Evolutionary conservation across 2,113 vertebrate genomes (phyloP).

Genomic region (Platycercus adscitus): DNA sequence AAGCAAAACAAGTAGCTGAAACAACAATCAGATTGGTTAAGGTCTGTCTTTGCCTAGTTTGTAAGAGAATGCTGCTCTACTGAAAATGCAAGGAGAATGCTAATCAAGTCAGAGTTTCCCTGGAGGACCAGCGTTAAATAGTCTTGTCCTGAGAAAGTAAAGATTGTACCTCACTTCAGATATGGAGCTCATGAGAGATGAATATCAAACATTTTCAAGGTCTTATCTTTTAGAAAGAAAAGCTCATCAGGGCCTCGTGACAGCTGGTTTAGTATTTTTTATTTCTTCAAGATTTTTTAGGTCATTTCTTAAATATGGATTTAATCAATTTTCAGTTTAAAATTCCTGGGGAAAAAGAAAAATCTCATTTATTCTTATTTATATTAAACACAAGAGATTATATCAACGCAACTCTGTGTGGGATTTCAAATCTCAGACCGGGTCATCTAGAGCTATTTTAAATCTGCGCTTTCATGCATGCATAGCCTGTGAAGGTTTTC

Average conservation of each 20-base stretch:
- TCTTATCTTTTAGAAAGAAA: conserved; percentile 15
- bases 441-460: neutral
- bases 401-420: neutral
- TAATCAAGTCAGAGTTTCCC: neutral
- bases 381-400: conserved; percentile 6
- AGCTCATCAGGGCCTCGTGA: neutral
- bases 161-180: neutral
- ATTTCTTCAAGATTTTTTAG: neutral
- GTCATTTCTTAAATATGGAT: neutral
- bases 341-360: neutral
- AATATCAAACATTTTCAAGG: conserved; percentile 12
- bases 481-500: neutral
- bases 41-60: neutral
- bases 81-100: neutral
- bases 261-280: neutral
- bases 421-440: conserved; percentile 15
- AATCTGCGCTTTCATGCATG: neutral
- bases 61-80: neutral
- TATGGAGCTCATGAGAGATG: neutral
- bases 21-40: neutral
- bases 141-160: neutral
- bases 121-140: neutral
- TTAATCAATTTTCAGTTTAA: neutral
- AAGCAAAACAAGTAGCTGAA: neutral
- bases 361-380: neutral